Percentiles rank a stretch among this genome's conserved stretches.
These are phyloP conservation scores for Salvelinus sp. DNA, from an alignment of 2,113 vertebrate species.

Conservation along the genomic window DNA sequence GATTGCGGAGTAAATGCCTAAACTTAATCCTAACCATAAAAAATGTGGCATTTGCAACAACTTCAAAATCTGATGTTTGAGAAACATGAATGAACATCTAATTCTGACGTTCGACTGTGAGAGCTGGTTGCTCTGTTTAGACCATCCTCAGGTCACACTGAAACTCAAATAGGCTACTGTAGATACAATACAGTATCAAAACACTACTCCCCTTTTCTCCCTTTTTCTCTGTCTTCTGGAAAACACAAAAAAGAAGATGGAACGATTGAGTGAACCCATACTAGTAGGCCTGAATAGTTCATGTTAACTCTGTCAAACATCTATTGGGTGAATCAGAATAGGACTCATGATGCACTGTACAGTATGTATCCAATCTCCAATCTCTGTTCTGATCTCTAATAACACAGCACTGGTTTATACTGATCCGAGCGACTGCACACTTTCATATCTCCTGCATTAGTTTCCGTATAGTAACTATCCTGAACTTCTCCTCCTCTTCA, in stretches of 20 bases:
- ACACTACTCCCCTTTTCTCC: not conserved
- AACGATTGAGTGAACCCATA: not conserved
- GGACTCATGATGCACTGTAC: too few relatives aligned
- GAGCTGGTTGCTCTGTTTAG: not conserved
- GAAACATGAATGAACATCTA: too few relatives aligned
- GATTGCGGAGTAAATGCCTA: too few relatives aligned
- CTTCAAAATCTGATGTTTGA: too few relatives aligned
- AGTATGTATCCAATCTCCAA: too few relatives aligned
- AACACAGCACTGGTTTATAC: conserved; percentile 19
- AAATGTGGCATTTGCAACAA: too few relatives aligned
- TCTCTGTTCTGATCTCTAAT: conserved; percentile 7
- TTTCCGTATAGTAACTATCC: conserved; percentile 6
- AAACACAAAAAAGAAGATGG: not conserved
- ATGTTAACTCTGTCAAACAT: not conserved
- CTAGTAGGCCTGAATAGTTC: too few relatives aligned
- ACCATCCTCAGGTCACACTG: not conserved
- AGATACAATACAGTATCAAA: too few relatives aligned
- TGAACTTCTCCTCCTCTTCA: conserved; percentile 41
- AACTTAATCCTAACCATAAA: too few relatives aligned
- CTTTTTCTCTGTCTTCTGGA: not conserved
- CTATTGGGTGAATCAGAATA: not conserved
- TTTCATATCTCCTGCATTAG: conserved; percentile 45
- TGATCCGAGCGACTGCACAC: not conserved
- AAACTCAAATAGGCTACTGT: not conserved
- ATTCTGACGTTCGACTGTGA: too few relatives aligned